Conservation (phyloP, 2,797 vertebrate species). For the Semaprochilodus insignis region DNA sequence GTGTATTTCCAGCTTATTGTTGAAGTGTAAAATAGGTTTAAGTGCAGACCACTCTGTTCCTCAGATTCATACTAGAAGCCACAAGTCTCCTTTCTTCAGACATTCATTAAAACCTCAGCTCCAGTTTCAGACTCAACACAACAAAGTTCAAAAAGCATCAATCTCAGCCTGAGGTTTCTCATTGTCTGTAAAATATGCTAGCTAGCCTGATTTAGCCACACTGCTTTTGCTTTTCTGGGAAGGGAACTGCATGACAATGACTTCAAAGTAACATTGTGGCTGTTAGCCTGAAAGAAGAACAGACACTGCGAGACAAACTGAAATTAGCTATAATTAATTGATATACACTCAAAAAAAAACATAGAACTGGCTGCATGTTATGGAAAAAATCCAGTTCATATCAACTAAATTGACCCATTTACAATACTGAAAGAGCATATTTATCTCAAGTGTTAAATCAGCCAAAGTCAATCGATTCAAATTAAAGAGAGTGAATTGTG, state of each 20-base stretch:
- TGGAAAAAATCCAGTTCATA: no score
- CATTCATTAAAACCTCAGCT: slow-evolving; percentile 2
- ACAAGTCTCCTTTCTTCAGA: not conserved
- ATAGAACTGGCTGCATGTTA: not conserved
- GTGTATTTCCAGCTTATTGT: slow-evolving; percentile 19
- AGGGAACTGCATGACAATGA: not conserved
- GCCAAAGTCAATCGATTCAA: no score
- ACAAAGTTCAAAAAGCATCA: not conserved
- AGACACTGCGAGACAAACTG: not conserved
- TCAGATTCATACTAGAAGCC: not conserved
- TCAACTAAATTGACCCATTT: no score
- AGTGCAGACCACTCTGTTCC: slow-evolving; percentile 12
- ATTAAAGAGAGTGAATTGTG: no score
- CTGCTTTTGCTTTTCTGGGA: not conserved
- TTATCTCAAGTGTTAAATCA: no score
- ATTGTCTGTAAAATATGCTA: not conserved
- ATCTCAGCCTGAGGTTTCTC: not conserved
- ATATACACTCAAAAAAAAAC: not conserved
- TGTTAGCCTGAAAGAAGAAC: not conserved
- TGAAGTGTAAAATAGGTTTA: slow-evolving; percentile 7
- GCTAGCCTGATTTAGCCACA: not conserved
- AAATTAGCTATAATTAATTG: not conserved
- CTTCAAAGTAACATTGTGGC: not conserved
- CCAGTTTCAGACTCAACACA: slow-evolving; percentile 10
- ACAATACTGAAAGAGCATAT: no score